Base-by-base conservation (phyloP, 1,140 invertebrate species). In the Euglossa dilemma region DNA sequence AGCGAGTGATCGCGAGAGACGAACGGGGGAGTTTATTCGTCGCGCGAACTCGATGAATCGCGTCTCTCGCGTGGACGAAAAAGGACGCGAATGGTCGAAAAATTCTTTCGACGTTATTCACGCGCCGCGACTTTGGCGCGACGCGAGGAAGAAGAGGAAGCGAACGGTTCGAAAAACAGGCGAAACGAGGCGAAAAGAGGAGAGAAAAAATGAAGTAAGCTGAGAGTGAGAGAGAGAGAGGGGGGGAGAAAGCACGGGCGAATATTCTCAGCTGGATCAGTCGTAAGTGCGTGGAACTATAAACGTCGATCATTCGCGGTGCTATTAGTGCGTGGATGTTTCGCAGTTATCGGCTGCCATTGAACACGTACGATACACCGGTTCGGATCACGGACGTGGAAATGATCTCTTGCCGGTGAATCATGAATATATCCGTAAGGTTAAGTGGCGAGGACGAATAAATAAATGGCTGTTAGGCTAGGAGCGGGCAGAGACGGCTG, bases 341-440 rank as follows among this genome's bases (percentile, higher is more conserved):
- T 75, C 47, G 63, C 66, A 66, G 70, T 79, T 72, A 84, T 87
- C 85, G 86, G 75, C 67, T 67, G 56, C 61, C 64, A 47, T 87
- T 86, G 67, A 54, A 82, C 66, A 64, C 57, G 52, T 28, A 28
- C 73, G 47, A 50, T 71, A 64, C 54, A 23, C 12, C 36, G 23
- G 52, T 64, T 64, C 52, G 52, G 64, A 47, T 71, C 80, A 79
- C 63, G 63, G 57, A 52, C 43, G 43, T 28, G 84, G 84, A 86
- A 86, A 80, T 54, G 45, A 57, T 67, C n/a, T 63, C 72, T 85
- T 85, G 25, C 72, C 61, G 12, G 59, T 36, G 56, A 67, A 54
- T 63, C 75, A 70, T 71, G 80, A 83, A 83, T 80, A 73, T 75
- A 63, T 71, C 71, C 78, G 54, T 72, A 78, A 78, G 67, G 54